These are phyloP conservation scores for Lobophora halterata DNA, from an alignment of 2,888 invertebrate species.

Conservation along the genomic window DNA sequence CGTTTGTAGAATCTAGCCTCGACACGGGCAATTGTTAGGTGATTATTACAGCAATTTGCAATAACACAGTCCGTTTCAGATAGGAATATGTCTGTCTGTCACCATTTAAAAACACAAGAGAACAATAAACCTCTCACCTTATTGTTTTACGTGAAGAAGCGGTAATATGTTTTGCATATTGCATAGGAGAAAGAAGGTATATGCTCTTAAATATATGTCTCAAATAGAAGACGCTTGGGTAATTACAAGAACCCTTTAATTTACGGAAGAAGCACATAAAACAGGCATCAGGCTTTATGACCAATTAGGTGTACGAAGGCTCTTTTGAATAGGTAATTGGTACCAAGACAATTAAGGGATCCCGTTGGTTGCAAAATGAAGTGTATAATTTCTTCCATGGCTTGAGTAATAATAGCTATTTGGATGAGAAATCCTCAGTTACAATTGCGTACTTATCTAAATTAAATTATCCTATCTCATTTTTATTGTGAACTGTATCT, in stretches of 20 bases:
- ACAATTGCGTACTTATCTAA: slow-evolving; percentile 27
- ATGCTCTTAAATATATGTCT: background rate
- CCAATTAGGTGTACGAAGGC: slow-evolving; percentile 10
- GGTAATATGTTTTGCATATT: slow-evolving; percentile 20
- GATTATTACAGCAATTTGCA: background rate
- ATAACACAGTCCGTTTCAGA: background rate
- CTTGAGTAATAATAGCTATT: slow-evolving; percentile 23
- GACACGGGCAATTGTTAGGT: background rate
- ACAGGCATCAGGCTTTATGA: slow-evolving; percentile 11
- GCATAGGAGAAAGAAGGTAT: slow-evolving; percentile 4
- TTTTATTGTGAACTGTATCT: slow-evolving; percentile 12
- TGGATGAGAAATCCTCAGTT: slow-evolving; percentile 26
- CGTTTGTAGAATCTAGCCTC: slow-evolving; percentile 1
- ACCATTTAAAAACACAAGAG: background rate
- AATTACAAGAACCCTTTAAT: slow-evolving; percentile 12
- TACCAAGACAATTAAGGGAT: slow-evolving; percentile 16
- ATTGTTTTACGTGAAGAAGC: no score
- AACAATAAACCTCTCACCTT: no score
- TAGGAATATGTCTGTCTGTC: background rate
- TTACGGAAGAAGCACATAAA: slow-evolving; percentile 1
- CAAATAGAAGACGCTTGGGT: background rate
- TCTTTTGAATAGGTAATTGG: slow-evolving; percentile 9
- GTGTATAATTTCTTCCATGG: slow-evolving; percentile 20
- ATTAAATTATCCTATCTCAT: slow-evolving; percentile 26
- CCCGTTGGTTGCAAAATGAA: slow-evolving; percentile 16